These are phyloP conservation scores for Samia ricini DNA, from an alignment of 1,140 invertebrate species.

Conservation along the genomic window DNA sequence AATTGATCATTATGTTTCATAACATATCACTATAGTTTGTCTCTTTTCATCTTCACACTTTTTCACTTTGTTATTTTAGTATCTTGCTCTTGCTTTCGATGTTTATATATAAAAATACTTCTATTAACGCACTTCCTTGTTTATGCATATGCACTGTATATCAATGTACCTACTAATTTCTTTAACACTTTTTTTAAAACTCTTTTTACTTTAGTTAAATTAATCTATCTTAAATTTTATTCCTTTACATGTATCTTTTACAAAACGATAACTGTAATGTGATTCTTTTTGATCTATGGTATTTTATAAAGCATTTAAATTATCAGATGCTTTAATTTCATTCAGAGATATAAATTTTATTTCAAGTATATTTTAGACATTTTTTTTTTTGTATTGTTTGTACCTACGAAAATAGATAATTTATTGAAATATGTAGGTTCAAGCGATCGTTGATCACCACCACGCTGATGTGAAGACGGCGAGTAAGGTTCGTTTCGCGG, in stretches of 20 bases:
- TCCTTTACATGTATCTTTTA: no score
- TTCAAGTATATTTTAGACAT: not conserved
- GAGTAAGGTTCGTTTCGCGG: constrained; percentile 92
- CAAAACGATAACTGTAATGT: no score
- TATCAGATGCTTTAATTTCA: not conserved
- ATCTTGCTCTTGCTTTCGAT: constrained; percentile 7
- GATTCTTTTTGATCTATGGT: no score
- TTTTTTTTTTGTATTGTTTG: no score
- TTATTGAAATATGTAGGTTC: constrained; percentile 81
- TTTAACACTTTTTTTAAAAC: not conserved
- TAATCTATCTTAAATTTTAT: no score
- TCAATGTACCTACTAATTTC: not conserved
- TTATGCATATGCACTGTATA: not conserved
- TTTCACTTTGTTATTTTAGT: not conserved
- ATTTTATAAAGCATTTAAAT: not conserved
- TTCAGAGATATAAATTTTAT: not conserved
- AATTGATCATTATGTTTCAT: no score
- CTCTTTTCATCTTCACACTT: constrained; percentile 8
- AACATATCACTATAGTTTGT: constrained; percentile 16
- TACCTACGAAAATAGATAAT: not conserved
- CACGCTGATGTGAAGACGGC: constrained; percentile 87
- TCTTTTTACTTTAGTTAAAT: not conserved
- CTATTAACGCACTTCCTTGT: not conserved
- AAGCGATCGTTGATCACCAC: constrained; percentile 94
- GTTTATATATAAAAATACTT: not conserved